Conservation (phyloP, 2,113 vertebrate genomes). For the Plotosus lineatus region DNA sequence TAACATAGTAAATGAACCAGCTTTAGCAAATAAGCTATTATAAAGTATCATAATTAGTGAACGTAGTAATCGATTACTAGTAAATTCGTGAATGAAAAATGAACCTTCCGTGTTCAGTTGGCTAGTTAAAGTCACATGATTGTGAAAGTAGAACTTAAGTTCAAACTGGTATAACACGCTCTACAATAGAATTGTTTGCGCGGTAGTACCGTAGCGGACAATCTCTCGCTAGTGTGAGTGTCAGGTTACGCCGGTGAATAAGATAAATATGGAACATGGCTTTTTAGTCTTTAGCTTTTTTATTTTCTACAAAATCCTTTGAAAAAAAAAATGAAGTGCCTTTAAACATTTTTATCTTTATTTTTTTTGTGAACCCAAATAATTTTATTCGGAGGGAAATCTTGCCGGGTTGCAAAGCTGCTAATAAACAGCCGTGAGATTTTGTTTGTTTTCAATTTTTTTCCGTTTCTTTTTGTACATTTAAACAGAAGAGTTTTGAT, state of each 20-base stretch:
- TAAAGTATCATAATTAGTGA: background rate
- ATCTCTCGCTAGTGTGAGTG: background rate
- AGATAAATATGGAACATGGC: background rate
- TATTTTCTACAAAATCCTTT: background rate
- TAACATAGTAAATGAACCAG: background rate
- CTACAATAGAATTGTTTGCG: background rate
- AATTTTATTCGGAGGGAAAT: conserved; percentile 46
- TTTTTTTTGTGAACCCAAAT: conserved; percentile 58
- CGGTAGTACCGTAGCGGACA: background rate
- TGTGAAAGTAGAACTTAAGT: background rate
- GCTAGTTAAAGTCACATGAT: background rate
- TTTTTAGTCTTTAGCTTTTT: conserved; percentile 2
- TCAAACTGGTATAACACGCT: background rate
- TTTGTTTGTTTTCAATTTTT: conserved; percentile 55
- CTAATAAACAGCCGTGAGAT: conserved; percentile 80
- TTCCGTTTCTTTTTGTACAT: conserved; percentile 70
- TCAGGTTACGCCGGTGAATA: background rate
- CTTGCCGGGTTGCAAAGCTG: conserved; percentile 87
- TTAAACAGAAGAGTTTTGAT: conserved; percentile 77
- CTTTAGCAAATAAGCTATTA: background rate
- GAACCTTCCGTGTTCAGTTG: background rate
- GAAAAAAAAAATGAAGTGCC: conserved; percentile 57
- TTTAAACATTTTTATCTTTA: conserved; percentile 67
- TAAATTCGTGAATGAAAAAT: background rate
- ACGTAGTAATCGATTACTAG: background rate